A percentile compares a stretch with the other conserved stretches of the same genome.
phyloP scores from a whole-genome alignment of 2,797 vertebrate species.

The Neopelma chrysocephalum region DNA sequence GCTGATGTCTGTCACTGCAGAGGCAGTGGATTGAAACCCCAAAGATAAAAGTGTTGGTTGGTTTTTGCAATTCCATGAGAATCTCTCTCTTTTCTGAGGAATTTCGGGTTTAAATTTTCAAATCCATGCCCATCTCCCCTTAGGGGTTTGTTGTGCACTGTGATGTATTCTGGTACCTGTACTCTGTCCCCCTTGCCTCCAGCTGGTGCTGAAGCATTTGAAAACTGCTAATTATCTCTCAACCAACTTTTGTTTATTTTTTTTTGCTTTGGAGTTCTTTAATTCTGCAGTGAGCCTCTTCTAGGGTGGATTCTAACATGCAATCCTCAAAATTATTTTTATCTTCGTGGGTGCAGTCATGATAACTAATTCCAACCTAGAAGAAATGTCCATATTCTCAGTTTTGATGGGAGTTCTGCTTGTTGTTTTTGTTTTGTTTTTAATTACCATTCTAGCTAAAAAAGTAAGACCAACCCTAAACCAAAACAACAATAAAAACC shows the following conservation, averaged over 20 bases:
- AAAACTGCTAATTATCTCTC: neutral
- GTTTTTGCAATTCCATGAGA: neutral
- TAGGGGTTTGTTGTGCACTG: rapidly evolving
- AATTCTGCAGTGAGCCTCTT: neutral
- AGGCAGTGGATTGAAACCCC: neutral
- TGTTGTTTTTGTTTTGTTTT: neutral
- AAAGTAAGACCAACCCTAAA: neutral
- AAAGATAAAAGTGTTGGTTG: neutral
- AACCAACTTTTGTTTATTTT: neutral
- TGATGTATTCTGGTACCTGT: rapidly evolving
- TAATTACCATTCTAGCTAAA: neutral
- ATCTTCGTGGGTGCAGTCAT: neutral
- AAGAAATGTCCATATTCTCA: neutral
- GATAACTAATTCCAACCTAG: neutral
- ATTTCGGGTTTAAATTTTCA: neutral
- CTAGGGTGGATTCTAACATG: neutral
- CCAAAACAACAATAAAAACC: neutral
- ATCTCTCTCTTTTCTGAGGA: neutral
- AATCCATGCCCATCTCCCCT: rapidly evolving
- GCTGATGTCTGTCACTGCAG: rapidly evolving
- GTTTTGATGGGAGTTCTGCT: neutral
- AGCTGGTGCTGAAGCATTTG: neutral
- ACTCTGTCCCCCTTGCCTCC: rapidly evolving
- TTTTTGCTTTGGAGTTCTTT: rapidly evolving
- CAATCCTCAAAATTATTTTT: neutral